A percentile compares a stretch with the other conserved stretches of the same genome.
Evolutionary conservation across 2,888 invertebrate genomes (phyloP).

Genomic region (Agonopterix heracliana): DNA sequence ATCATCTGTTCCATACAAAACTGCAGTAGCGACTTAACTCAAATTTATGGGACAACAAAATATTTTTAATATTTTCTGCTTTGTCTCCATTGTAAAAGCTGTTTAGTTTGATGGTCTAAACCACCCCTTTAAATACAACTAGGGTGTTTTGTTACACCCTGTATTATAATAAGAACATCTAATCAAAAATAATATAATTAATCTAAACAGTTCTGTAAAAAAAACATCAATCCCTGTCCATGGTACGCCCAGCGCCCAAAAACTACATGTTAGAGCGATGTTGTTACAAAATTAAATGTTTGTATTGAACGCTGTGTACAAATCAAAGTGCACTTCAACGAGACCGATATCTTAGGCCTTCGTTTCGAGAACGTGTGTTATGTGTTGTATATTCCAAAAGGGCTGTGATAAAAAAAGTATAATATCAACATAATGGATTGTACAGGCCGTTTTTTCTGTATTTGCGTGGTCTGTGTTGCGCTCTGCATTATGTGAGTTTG

Average conservation of each 20-base stretch:
- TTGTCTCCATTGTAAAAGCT: too few species aligned
- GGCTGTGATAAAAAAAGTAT: constrained; percentile 83
- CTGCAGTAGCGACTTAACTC: too few species aligned
- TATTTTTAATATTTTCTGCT: too few species aligned
- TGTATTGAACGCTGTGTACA: constrained; percentile 74
- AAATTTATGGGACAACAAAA: too few species aligned
- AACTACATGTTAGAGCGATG: constrained; percentile 54
- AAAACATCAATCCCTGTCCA: constrained; percentile 9
- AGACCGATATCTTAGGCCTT: constrained; percentile 62
- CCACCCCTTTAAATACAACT: too few species aligned
- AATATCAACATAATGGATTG: constrained; percentile 80
- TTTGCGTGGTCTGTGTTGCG: constrained; percentile 48
- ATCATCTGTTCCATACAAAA: too few species aligned
- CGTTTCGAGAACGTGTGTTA: constrained; percentile 66
- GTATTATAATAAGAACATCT: too few species aligned
- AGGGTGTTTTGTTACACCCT: too few species aligned
- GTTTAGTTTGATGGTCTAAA: too few species aligned
- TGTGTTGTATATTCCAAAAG: constrained; percentile 84
- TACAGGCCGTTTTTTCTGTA: constrained; percentile 81
- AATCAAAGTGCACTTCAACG: constrained; percentile 74
- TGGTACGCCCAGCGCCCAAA: constrained; percentile 46
- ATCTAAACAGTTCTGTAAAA: too few species aligned
- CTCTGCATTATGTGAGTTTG: constrained; percentile 21
- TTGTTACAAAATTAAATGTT: constrained; percentile 66
- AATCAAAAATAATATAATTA: too few species aligned